These are phyloP conservation scores for Turritopsis dohrnii DNA, from an alignment of 30 jellyfish, hydroid and myxozoan species.

Conservation along the genomic window DNA sequence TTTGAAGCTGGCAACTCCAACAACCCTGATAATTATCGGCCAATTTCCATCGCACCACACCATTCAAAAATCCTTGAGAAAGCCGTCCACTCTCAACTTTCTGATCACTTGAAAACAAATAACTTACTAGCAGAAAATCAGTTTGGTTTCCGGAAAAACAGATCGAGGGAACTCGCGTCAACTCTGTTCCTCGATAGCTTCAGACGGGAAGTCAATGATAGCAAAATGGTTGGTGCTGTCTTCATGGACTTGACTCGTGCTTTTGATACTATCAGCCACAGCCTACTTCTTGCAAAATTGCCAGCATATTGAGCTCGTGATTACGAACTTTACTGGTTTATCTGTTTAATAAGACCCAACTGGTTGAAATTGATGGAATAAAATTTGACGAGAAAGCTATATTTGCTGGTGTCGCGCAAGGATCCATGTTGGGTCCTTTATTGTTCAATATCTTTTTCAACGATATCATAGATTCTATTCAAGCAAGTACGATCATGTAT, in stretches of 20 bases:
- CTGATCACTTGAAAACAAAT: too few species aligned
- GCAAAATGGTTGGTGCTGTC: too few species aligned
- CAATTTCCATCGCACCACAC: too few species aligned
- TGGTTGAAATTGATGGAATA: not conserved
- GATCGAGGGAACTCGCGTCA: too few species aligned
- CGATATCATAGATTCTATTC: slow-evolving; percentile 32
- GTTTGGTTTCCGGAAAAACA: too few species aligned
- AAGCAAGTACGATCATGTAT: slow-evolving; percentile 30
- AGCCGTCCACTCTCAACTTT: too few species aligned
- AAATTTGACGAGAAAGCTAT: not conserved
- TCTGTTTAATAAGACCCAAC: not conserved
- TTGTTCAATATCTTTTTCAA: slow-evolving; percentile 32
- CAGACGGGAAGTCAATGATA: too few species aligned
- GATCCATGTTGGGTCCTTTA: slow-evolving; percentile 50
- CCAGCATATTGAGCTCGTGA: not conserved
- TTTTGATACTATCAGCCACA: not conserved
- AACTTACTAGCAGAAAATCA: too few species aligned
- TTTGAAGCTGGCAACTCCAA: too few species aligned
- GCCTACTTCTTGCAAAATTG: not conserved
- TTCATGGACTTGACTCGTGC: not conserved
- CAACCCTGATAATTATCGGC: too few species aligned
- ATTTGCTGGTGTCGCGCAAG: slow-evolving; percentile 15
- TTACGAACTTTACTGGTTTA: not conserved
- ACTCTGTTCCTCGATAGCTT: too few species aligned
- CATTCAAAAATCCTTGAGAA: too few species aligned